Conservation (phyloP, 2,113 vertebrate species). For the Pluvianellus socialis region DNA sequence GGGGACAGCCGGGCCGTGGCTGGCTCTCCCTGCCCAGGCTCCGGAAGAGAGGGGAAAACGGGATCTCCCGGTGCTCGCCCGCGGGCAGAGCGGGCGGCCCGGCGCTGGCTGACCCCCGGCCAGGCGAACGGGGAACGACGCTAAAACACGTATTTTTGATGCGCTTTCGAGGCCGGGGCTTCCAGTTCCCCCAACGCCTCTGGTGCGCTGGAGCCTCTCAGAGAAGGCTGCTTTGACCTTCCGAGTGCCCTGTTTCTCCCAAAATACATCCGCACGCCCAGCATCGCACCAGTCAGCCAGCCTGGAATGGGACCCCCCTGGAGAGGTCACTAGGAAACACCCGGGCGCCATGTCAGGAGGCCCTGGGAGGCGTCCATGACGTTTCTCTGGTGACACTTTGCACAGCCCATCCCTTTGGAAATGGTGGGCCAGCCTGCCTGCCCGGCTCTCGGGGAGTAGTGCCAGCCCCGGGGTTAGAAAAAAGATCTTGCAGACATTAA, state of each 20-base stretch:
- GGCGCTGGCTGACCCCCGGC: neutral
- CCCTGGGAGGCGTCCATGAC: neutral
- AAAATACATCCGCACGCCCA: rapidly evolving
- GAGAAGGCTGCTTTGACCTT: neutral
- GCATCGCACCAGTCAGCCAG: neutral
- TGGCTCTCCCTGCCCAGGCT: too few species aligned
- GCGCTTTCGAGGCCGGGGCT: neutral
- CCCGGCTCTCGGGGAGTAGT: rapidly evolving
- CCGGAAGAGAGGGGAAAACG: rapidly evolving
- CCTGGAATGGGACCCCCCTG: neutral
- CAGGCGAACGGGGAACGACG: neutral
- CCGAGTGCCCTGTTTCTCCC: neutral
- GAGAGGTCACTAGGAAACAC: neutral
- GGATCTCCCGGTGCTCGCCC: too few species aligned
- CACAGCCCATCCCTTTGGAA: neutral
- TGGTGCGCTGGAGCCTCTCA: neutral
- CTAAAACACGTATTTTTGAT: neutral
- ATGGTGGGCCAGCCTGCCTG: rapidly evolving
- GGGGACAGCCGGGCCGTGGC: too few species aligned
- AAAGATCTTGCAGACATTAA: neutral
- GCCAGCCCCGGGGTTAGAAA: neutral
- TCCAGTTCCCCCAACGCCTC: neutral
- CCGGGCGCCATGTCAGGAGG: rapidly evolving
- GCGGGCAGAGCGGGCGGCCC: neutral
- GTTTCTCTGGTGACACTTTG: too few species aligned